Conservation (phyloP, 2,113 vertebrate genomes). For the Colossoma macropomum region DNA sequence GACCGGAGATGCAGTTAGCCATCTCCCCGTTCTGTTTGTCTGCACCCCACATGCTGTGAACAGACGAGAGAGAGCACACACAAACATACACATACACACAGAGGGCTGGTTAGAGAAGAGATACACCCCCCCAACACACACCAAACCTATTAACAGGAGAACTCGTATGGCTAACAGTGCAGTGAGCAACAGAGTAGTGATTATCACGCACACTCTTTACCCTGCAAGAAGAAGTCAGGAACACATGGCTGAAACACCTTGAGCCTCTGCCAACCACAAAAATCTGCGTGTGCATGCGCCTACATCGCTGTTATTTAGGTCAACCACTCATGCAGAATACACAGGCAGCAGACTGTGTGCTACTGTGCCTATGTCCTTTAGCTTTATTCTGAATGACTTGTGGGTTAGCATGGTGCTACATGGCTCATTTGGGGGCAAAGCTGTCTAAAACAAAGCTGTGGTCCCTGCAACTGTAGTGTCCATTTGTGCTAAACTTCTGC, state of each 20-base stretch:
- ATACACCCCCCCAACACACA: not conserved
- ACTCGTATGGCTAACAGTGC: not conserved
- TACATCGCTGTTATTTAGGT: conserved; percentile 65
- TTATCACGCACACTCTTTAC: conserved; percentile 2
- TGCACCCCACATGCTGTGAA: conserved; percentile 82
- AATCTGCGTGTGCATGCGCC: conserved; percentile 38
- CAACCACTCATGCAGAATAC: conserved; percentile 64
- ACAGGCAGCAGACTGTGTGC: conserved; percentile 42
- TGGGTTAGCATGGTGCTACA: not conserved
- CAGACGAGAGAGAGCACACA: conserved; percentile 75
- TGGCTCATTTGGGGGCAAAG: no score
- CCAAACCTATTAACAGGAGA: conserved; percentile 44
- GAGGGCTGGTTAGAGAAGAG: conserved; percentile 43
- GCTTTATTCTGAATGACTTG: not conserved
- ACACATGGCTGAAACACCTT: conserved; percentile 19
- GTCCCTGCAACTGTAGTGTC: not conserved
- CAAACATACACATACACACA: conserved; percentile 45
- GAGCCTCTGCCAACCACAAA: conserved; percentile 16
- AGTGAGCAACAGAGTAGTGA: not conserved
- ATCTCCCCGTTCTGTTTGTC: conserved; percentile 82
- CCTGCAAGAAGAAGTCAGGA: conserved; percentile 27
- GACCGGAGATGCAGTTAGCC: conserved; percentile 80
- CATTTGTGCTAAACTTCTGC: no score
- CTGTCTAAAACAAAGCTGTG: no score
- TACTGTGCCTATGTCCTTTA: not conserved